Evolutionary conservation across 2,113 vertebrate genomes (phyloP).

Genomic region (Poeciliopsis prolifica): DNA sequence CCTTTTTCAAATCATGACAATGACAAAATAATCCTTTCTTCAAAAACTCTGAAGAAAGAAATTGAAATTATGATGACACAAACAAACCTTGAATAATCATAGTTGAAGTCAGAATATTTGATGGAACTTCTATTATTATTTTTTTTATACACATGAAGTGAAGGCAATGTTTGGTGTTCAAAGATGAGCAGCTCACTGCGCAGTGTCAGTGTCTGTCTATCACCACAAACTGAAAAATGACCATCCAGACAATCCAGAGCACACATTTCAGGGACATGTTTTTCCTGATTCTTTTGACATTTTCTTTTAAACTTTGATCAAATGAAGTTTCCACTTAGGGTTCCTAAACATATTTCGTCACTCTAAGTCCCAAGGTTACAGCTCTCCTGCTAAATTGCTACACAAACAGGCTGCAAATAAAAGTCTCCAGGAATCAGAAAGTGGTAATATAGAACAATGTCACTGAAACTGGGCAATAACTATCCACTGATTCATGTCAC

Average conservation of each 20-base stretch:
- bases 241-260: slow-evolving; percentile 9
- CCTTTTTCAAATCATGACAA: slow-evolving; percentile 29
- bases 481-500: neutral
- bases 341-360: neutral
- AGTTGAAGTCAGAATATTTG: slow-evolving; percentile 39
- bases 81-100: slow-evolving; percentile 37
- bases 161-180: slow-evolving; percentile 13
- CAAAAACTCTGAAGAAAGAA: slow-evolving; percentile 39
- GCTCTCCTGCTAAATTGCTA: neutral
- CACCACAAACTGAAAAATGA: slow-evolving; percentile 30
- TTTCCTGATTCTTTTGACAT: slow-evolving; percentile 9
- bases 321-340: neutral
- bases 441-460: neutral
- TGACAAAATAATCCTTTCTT: slow-evolving; percentile 25
- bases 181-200: slow-evolving; percentile 37
- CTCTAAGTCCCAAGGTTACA: neutral
- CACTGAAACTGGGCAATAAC: neutral
- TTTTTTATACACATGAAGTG: slow-evolving; percentile 18
- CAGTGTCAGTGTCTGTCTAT: slow-evolving; percentile 20
- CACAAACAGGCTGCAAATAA: neutral
- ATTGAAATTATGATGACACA: slow-evolving; percentile 37
- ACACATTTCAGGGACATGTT: neutral
- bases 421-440: neutral
- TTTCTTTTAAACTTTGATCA: slow-evolving; percentile 7
- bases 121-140: slow-evolving; percentile 12